Conservation (phyloP, 2,888 invertebrate genomes). For the Sericinus montela region DNA sequence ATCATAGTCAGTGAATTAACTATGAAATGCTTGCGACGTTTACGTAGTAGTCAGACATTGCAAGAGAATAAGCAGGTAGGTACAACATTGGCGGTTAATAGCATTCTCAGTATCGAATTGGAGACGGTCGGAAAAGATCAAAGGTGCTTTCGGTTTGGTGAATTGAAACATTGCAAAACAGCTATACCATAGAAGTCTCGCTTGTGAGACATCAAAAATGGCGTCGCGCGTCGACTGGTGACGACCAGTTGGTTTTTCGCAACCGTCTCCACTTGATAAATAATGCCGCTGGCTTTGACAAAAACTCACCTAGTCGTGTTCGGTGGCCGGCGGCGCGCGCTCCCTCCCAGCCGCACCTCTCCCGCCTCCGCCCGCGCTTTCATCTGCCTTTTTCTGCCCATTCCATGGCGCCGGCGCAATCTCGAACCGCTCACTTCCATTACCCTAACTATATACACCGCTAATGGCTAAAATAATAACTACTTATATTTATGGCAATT, state of each 20-base stretch:
- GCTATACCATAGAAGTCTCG: constrained; percentile 59
- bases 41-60: not conserved
- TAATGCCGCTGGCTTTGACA: constrained; percentile 77
- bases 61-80: not conserved
- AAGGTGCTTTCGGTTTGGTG: constrained; percentile 45
- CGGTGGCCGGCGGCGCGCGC: constrained; percentile 70
- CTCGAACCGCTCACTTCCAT: constrained; percentile 64
- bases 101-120: constrained; percentile 26
- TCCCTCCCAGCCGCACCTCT: constrained; percentile 37
- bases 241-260: constrained; percentile 75
- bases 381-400: constrained; percentile 65
- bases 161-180: constrained; percentile 76
- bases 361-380: constrained; percentile 33
- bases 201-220: constrained; percentile 71
- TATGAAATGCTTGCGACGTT: constrained; percentile 3
- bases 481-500: constrained; percentile 80
- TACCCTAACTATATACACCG: constrained; percentile 74
- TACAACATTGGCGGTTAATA: constrained; percentile 1
- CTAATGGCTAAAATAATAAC: constrained; percentile 73
- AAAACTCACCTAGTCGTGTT: constrained; percentile 78
- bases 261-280: constrained; percentile 78
- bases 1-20: not conserved
- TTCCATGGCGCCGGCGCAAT: constrained; percentile 68
- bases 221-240: constrained; percentile 61
- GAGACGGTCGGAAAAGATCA: constrained; percentile 67